These are phyloP conservation scores for Gymnoscelis rufifasciata DNA, from an alignment of 2,888 invertebrate species.

Conservation along the genomic window DNA sequence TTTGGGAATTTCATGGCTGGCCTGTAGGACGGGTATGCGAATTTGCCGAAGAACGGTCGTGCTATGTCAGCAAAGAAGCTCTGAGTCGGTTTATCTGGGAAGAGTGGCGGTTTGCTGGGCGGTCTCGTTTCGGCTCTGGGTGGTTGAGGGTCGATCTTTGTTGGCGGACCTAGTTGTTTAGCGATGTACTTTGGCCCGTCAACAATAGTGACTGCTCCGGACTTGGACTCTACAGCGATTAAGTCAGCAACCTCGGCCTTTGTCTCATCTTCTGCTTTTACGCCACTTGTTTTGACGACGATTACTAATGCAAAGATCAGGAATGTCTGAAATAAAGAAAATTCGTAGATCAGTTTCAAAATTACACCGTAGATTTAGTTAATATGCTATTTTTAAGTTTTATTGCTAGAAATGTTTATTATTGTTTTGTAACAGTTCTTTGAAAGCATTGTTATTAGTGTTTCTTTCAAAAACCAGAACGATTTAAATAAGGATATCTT, in stretches of 20 bases:
- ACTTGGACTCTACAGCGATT: constrained; percentile 61
- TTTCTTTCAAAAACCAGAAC: no score
- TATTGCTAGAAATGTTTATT: no score
- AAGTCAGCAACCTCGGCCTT: constrained; percentile 59
- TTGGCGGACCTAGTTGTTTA: constrained; percentile 28
- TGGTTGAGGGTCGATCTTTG: constrained; percentile 37
- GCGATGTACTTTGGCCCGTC: constrained; percentile 56
- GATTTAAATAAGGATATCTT: no score
- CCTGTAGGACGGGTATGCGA: constrained; percentile 48
- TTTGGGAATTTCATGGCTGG: constrained; percentile 47
- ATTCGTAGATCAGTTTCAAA: not conserved
- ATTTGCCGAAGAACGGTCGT: constrained; percentile 44
- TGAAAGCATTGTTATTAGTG: no score
- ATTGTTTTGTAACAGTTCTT: no score
- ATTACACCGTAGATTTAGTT: no score
- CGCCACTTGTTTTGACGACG: constrained; percentile 62
- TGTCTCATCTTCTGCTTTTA: constrained; percentile 50
- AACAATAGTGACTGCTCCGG: constrained; percentile 52
- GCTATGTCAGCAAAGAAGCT: constrained; percentile 43
- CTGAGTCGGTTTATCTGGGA: constrained; percentile 45
- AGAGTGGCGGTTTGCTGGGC: constrained; percentile 61
- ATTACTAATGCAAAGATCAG: constrained; percentile 71
- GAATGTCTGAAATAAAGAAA: constrained; percentile 60
- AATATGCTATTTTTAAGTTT: no score
- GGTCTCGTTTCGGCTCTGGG: constrained; percentile 48